phyloP scores from a whole-genome alignment of 2,888 invertebrate species.

The Aelia acuminata region DNA sequence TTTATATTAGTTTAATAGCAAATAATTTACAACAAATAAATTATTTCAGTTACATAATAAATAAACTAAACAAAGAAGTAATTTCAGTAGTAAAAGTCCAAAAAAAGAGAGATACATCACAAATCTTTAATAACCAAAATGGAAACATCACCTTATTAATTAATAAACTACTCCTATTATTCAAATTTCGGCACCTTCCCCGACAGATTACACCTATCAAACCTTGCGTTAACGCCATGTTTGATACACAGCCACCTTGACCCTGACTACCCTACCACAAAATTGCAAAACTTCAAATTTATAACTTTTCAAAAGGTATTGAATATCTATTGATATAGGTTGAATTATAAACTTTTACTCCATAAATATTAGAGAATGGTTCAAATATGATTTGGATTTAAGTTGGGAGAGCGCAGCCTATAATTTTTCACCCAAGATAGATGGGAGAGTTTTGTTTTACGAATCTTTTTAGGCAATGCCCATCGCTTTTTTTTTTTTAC shows the following conservation, averaged over 20 bases:
- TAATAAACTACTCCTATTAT: slow-evolving; percentile 4
- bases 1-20: too few relatives aligned
- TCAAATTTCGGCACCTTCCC: slow-evolving; percentile 17
- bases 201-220: slow-evolving; percentile 17
- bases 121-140: not conserved
- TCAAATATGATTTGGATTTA: not conserved
- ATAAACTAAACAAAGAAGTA: not conserved
- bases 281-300: slow-evolving; percentile 58
- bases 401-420: slow-evolving; percentile 49
- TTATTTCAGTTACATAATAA: not conserved
- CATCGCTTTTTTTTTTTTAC: slow-evolving; percentile 59
- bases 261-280: slow-evolving; percentile 49
- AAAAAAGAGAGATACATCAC: not conserved
- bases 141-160: slow-evolving; percentile 9
- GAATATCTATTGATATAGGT: not conserved
- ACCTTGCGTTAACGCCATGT: slow-evolving; percentile 54
- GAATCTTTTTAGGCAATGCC: slow-evolving; percentile 61
- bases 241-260: slow-evolving; percentile 59
- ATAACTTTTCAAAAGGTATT: slow-evolving; percentile 19
- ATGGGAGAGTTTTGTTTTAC: slow-evolving; percentile 59
- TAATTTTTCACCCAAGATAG: slow-evolving; percentile 58
- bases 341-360: not conserved
- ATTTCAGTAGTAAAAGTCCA: not conserved
- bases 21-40: too few relatives aligned
- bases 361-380: not conserved